phyloP scores from a whole-genome alignment of 2,113 vertebrate species.

The Neolamprologus variostigma region DNA sequence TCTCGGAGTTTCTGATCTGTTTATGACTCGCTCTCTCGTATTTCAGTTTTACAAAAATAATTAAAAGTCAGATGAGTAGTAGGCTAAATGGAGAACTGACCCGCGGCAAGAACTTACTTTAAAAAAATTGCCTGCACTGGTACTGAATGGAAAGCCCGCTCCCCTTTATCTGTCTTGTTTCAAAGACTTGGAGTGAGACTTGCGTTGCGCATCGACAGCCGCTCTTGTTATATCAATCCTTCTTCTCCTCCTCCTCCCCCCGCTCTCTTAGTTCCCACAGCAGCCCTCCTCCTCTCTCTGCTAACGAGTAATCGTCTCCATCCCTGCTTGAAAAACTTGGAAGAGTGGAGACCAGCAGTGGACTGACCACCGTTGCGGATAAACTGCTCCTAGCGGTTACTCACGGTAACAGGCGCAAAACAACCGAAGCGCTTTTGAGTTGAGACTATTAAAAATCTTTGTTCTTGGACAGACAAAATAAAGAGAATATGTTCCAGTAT shows the following conservation, averaged over 20 bases:
- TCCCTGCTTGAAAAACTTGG: conserved; percentile 44
- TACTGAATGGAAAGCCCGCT: conserved; percentile 47
- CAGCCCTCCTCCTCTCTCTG: conserved; percentile 79
- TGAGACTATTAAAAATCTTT: neutral
- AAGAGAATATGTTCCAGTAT: neutral
- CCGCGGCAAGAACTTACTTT: neutral
- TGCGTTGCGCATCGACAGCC: conserved; percentile 59
- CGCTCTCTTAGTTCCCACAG: conserved; percentile 52
- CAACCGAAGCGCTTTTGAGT: neutral
- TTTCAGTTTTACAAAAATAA: neutral
- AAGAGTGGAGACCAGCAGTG: neutral
- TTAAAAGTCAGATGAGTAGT: neutral
- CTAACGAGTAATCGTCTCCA: conserved; percentile 32
- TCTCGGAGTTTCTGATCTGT: conserved; percentile 8
- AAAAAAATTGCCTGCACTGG: neutral
- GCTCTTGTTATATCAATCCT: conserved; percentile 79
- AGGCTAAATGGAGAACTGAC: neutral
- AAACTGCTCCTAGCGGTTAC: neutral
- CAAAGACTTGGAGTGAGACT: conserved; percentile 49
- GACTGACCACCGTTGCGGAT: neutral
- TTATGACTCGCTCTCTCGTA: neutral
- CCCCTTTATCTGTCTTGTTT: conserved; percentile 11
- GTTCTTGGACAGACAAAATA: neutral
- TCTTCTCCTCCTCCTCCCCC: conserved; percentile 57
- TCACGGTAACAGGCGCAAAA: neutral